Conservation (phyloP, 2,797 vertebrate genomes). For the Rousettus madagascariensis region DNA sequence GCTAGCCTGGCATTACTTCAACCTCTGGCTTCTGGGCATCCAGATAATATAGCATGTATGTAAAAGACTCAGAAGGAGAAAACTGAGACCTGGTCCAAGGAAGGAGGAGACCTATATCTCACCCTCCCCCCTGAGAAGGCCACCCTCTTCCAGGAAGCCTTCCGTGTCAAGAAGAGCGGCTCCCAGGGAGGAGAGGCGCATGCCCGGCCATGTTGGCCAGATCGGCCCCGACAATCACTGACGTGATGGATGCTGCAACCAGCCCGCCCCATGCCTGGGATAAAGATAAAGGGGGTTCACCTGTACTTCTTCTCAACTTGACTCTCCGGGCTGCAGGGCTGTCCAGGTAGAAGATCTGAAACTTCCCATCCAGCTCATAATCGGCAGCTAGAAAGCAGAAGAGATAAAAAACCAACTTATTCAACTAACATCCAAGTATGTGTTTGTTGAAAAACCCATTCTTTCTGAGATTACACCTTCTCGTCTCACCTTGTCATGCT, state of each 20-base stretch:
- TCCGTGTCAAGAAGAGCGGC: background rate
- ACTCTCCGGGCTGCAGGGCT: background rate
- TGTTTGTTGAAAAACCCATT: background rate
- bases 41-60: background rate
- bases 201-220: background rate
- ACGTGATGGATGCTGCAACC: background rate
- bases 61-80: background rate
- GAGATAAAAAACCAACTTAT: background rate
- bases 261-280: background rate
- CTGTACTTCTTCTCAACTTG: background rate
- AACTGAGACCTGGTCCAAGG: background rate
- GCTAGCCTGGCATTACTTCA: background rate
- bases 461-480: background rate
- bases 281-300: background rate
- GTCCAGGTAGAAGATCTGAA: background rate
- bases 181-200: accelerated
- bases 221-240: background rate
- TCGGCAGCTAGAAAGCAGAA: background rate
- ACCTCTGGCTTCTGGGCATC: background rate
- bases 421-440: background rate
- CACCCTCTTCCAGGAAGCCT: background rate
- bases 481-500: background rate
- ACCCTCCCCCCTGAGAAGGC: background rate
- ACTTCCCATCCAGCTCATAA: background rate
- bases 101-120: background rate